Base-by-base conservation (phyloP, 2,797 vertebrate genomes). In the Tiaroga cobitis region DNA sequence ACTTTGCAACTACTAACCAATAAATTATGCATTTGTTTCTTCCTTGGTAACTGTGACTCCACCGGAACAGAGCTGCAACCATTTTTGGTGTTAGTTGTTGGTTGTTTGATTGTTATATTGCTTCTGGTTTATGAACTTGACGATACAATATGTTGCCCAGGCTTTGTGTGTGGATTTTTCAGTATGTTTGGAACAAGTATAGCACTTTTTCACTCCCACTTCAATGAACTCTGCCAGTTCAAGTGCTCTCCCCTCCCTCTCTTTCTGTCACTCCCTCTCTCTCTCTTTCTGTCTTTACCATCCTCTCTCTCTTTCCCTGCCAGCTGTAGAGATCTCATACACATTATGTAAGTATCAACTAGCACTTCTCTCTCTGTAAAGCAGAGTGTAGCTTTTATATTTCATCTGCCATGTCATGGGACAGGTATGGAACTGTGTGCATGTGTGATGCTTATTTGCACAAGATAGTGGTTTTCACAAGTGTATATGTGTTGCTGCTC, bases 281-380 rank as follows among this genome's bases (percentile, higher is more conserved):
- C 37, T 37, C 37, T 37, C 4, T 75, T 51, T 29, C 46, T 81
- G 4, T 26, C 74, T 80, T 81, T 49, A 63, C 41, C 80, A 56
- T 65, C 76, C 54, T 83, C 65, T 24, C 77, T 81, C 5, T 76
- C 39, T 70, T 65, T 59, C 24, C 76, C 29, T 80, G 26, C 46
- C 63, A 85, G 76, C 86, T 76, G 82, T 72, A 68, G 76, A 69
- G 82, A 79, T 81, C 84, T 85, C 56, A 24, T 76, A 78, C 46
- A 72, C 86, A 83, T 89, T 90, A 89, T 90, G 90, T 89, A 89
- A 89, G 85, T 85, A 87, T 80, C 79, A 78, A 86, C 79, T 81
- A 87, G 80, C 79, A 69, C 79, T 85, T 61, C 77, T 32, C 41
- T 83, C 34, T 83, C 39, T 37, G 54, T 73, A 49, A 49, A 59